Evolutionary conservation across 2,888 invertebrate species (phyloP), one percentile per base, ranked within the genome.

Genomic region (Melitaea athalia): DNA sequence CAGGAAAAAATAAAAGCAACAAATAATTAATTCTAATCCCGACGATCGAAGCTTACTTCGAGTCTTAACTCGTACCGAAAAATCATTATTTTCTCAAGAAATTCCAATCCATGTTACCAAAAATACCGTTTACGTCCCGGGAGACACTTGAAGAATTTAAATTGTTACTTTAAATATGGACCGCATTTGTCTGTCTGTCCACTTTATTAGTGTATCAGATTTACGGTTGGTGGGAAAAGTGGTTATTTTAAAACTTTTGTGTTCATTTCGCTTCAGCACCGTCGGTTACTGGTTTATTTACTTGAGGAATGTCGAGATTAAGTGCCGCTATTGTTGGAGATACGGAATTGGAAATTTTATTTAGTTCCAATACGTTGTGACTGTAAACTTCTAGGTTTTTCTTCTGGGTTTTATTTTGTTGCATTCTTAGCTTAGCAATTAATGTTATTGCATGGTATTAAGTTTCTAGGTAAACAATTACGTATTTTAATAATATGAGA

Each of bases 141-240:
- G 74, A 70, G 77, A 74, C 73, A 72, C 73, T 69, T 71, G 68
- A 77, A 78, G 86, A 88, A 89, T 89, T 81, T 88, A 87, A 88
- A 88, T 87, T 85, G 86, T 85, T 76, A 76, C 80, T 78, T 79
- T 81, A 81, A 78, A 79, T 81, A 82, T 78, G 78, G 75, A 75
- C 76, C 74, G 75, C 86, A 87, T 89, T 88, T 88, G 88, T 88
- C 86, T 84, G 85, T 81, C 81, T 82, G 87, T 87, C 87, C 80
- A 76, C 80, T 88, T 87, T 88, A 87, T 88, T 88, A 83, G 84
- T 81, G 79, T 74, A 75, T 14, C 76, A 84, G 88, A 89, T 89
- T 89, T 88, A 89, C 81, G 42, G 81, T 75, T 76, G 42, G 61
- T 72, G 78, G 78, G 85, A 72, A 64, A 83, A 81, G 81, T 77